Evolutionary conservation across 2,113 vertebrate species (phyloP), one percentile per base, ranked within the genome.

Genomic region (Protobothrops flavoviridis): DNA sequence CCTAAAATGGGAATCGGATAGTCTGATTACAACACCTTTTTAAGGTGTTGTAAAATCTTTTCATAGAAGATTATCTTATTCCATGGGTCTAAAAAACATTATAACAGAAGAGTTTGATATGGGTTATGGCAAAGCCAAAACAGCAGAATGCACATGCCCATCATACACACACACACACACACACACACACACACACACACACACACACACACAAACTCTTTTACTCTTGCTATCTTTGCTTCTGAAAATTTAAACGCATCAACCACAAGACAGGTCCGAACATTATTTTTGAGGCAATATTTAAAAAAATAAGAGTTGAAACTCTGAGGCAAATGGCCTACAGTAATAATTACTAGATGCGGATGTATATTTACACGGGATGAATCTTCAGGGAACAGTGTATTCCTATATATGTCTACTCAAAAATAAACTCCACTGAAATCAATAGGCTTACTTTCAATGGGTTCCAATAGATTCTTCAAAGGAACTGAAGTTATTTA

Each of bases 401-500:
- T 9, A 61, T 26, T 61, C 24, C 9, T 61, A 59, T 59, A 26
- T 24, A 26, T 59, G 57, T 59, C 57, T 59, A 59, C 23, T 59
- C 57, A 59, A 23, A 59, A 61, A 61, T 26, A 61, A 61, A 61
- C 59, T 61, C 57, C 57, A 24, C 23, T 59, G 57, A 59, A 59
- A 61, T 61, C 59, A 61, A 11, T 26, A 26, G 26, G 9, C 59
- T 64, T 64, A 29, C 26, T 64, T 64, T 29, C 59, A 64, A 29
- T 64, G 26, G 10, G 26, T 12, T 61, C 7, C 59, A 61, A 61
- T 8, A 74, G 86, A 8, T 4, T 69, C 94, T 93, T 90, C 87
- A 95, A 96, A 95, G 95, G 85, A 56, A 93, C 13, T 57, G 11
- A 39, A 94, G 26, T 53, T 45, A n/a, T 93, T 61, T 61, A 26